Conservation (phyloP, 1,140 invertebrate species). For the Neelides sp. region DNA sequence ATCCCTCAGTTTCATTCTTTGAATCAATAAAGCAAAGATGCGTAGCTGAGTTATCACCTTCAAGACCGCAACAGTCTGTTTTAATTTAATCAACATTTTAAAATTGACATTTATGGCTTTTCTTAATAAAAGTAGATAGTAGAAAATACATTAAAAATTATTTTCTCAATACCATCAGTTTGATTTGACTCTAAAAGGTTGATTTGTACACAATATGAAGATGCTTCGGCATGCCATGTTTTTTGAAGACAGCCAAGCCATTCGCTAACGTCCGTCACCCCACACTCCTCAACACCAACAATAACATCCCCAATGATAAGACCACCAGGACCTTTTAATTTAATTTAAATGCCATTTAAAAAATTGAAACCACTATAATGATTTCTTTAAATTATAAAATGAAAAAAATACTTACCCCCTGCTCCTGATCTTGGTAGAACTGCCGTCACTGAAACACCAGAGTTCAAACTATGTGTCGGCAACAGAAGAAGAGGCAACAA, state of each 20-base stretch:
- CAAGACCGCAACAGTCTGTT: conserved; percentile 26
- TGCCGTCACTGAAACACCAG: conserved; percentile 26
- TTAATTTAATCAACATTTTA: too few relatives aligned
- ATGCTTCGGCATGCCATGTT: conserved; percentile 27
- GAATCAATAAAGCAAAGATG: conserved; percentile 28
- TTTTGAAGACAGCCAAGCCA: conserved; percentile 29
- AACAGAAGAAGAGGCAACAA: conserved; percentile 23
- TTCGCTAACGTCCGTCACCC: conserved; percentile 21
- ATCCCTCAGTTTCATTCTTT: conserved; percentile 7
- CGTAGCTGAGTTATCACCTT: conserved; percentile 26
- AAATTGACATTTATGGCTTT: not conserved
- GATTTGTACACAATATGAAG: conserved; percentile 23
- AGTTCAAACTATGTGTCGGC: conserved; percentile 26
- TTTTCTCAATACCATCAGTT: conserved; percentile 19
- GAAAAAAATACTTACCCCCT: conserved; percentile 22
- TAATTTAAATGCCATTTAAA: not conserved
- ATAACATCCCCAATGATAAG: conserved; percentile 27
- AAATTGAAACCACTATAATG: too few relatives aligned
- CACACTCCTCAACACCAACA: conserved; percentile 27
- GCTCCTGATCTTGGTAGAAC: conserved; percentile 24
- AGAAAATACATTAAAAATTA: not conserved
- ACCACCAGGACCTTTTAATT: conserved; percentile 22
- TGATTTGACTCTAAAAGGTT: conserved; percentile 24
- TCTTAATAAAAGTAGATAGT: not conserved
- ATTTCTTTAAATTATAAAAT: not conserved